Base-by-base conservation (phyloP, 35 echinoderm and acorn worm genomes). In the Heliocidaris erythrogramma region DNA sequence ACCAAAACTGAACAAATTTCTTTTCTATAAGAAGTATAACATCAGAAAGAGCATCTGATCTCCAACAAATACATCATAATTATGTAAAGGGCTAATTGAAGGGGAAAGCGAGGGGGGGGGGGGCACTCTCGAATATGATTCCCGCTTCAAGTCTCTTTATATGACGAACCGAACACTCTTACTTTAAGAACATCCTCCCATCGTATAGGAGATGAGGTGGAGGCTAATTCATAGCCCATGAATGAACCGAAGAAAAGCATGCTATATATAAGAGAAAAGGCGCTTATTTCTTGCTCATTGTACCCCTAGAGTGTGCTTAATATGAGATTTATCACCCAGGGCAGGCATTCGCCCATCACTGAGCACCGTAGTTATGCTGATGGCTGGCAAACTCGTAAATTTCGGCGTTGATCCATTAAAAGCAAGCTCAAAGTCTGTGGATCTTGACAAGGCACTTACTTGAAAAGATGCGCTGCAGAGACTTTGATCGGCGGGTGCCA, bases 361-460 rank as follows among this genome's bases (percentile, higher is more conserved):
- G 65, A 78, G 65, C 65, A 78, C 27, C 65, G 65, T 27, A 78
- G 65, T 78, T 78, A 78, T 78, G 65, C 65, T 78, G 65, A 78
- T 78, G 65, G 65, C 65, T 78, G 35, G 21, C 24, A 27, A 78
- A 78, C 65, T 78, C 65, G 65, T 78, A 78, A 78, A 78, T 78
- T n/a, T 78, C 13, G 21, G 18, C 21, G 21, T 78, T 78, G 65
- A 78, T 78, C 65, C 65, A 78, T 78, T 78, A 78, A 78, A 78
- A 78, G 65, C 65, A 78, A 78, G 65, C 21, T 42, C 65, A 78
- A 78, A 78, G 65, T 78, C 65, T 78, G 8, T 7, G 65, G 65
- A 78, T 78, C 65, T 27, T 78, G 65, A 78, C 65, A 78, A n/a
- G 65, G 24, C 21, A 78, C 65, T 78, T 78, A 78, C 65, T n/a